Conservation (phyloP, 2,113 vertebrate genomes). For the Ctenodactylus gundi region DNA sequence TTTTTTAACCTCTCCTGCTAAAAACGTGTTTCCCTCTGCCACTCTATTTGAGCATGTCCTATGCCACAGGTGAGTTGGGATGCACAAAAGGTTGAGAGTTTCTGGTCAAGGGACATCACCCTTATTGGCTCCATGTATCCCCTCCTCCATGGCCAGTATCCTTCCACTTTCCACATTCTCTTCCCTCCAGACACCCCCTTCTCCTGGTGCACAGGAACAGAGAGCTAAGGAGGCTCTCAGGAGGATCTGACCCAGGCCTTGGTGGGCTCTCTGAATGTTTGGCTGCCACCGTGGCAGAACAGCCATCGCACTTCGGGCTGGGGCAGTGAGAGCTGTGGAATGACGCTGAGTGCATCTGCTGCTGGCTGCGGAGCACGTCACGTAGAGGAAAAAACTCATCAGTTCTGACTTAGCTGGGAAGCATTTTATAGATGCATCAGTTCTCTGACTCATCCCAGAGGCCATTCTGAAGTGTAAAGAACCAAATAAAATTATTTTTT, state of each 20-base stretch:
- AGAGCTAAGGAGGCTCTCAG: not conserved
- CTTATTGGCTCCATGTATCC: not conserved
- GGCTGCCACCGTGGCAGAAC: not conserved
- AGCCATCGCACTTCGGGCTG: not conserved
- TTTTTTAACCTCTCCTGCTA: not conserved
- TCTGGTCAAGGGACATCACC: not conserved
- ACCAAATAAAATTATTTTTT: slow-evolving; percentile 12
- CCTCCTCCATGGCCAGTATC: not conserved
- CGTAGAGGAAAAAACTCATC: not conserved
- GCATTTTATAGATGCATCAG: not conserved
- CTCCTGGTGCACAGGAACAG: not conserved
- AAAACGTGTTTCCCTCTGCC: not conserved
- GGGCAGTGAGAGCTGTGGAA: not conserved
- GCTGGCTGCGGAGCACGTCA: not conserved
- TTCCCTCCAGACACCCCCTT: not conserved
- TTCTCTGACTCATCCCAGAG: slow-evolving; percentile 30
- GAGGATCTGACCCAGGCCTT: not conserved
- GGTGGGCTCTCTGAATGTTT: not conserved
- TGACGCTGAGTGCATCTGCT: not conserved
- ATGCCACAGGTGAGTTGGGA: not conserved
- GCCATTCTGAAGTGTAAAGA: not conserved
- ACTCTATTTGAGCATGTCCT: not conserved
- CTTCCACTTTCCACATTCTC: not conserved
- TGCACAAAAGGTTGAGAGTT: not conserved
- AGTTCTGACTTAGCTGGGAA: not conserved